phyloP scores from a whole-genome alignment of 2,113 vertebrate genomes.

The Microtus pennsylvanicus region DNA sequence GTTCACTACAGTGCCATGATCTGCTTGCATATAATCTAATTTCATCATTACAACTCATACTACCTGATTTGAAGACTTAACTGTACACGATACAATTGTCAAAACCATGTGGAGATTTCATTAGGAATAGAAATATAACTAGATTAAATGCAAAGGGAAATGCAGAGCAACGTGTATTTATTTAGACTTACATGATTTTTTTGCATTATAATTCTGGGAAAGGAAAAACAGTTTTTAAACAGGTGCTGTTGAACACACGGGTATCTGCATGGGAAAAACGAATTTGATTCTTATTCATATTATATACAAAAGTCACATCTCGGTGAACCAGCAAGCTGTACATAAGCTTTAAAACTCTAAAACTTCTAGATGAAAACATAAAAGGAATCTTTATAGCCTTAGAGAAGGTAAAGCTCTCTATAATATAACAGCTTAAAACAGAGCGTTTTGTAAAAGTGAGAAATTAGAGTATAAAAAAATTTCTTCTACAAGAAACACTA shows the following conservation, averaged over 20 bases:
- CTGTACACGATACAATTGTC: background rate
- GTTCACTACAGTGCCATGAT: background rate
- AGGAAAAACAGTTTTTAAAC: background rate
- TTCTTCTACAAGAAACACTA: background rate
- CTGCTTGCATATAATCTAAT: background rate
- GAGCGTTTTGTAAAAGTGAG: background rate
- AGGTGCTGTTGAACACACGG: background rate
- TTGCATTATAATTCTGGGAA: background rate
- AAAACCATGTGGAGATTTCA: background rate
- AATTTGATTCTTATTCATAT: constrained; percentile 17
- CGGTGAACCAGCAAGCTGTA: background rate
- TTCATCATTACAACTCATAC: background rate
- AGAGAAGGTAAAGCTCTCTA: background rate
- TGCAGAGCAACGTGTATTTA: background rate
- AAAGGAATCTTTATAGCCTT: background rate
- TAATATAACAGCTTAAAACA: background rate
- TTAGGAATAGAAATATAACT: background rate
- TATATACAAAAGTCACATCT: background rate
- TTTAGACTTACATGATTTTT: background rate
- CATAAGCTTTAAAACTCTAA: background rate
- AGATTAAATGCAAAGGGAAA: background rate
- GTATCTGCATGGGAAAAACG: background rate
- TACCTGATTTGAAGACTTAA: background rate
- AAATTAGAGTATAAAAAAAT: background rate
- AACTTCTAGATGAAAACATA: background rate